A percentile compares a stretch with the other conserved stretches of the same genome.
Conservation (phyloP, 2,797 vertebrate genomes). For the Mus caroli region DNA sequence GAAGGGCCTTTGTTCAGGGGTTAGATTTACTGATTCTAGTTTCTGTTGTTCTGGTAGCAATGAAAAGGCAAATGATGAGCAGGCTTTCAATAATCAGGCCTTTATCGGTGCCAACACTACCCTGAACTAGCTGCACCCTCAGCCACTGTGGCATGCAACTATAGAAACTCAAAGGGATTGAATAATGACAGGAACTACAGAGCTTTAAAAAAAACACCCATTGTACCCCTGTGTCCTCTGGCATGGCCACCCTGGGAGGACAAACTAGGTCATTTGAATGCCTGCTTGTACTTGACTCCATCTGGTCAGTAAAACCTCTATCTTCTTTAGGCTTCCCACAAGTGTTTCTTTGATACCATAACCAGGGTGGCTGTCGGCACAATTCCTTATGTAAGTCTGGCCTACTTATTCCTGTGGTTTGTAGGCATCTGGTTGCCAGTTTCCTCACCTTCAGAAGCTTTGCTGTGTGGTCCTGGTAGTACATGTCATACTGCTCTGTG, state of each 20-base stretch:
- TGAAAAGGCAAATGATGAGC: constrained; percentile 82
- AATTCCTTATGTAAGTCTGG: neutral
- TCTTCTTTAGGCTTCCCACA: neutral
- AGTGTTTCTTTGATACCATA: neutral
- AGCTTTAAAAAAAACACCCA: constrained; percentile 67
- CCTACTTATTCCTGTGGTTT: neutral
- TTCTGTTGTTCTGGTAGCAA: constrained; percentile 78
- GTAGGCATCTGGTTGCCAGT: neutral
- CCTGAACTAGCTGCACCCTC: constrained; percentile 74
- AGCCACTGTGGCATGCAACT: constrained; percentile 63
- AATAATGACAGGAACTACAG: constrained; percentile 78
- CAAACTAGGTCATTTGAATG: constrained; percentile 72
- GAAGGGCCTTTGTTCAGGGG: constrained; percentile 79
- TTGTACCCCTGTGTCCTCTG: constrained; percentile 71
- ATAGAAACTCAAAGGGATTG: constrained; percentile 73
- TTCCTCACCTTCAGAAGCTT: neutral
- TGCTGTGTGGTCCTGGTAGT: neutral
- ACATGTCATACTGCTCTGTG: neutral
- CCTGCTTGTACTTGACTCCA: neutral
- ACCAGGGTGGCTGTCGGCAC: neutral
- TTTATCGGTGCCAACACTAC: constrained; percentile 57
- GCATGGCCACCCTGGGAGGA: constrained; percentile 60
- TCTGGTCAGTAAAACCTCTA: neutral
- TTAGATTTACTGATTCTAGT: constrained; percentile 82
- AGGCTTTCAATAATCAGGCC: constrained; percentile 75